Conservation (phyloP, 2,888 invertebrate genomes). For the Diarsia dahlii region DNA sequence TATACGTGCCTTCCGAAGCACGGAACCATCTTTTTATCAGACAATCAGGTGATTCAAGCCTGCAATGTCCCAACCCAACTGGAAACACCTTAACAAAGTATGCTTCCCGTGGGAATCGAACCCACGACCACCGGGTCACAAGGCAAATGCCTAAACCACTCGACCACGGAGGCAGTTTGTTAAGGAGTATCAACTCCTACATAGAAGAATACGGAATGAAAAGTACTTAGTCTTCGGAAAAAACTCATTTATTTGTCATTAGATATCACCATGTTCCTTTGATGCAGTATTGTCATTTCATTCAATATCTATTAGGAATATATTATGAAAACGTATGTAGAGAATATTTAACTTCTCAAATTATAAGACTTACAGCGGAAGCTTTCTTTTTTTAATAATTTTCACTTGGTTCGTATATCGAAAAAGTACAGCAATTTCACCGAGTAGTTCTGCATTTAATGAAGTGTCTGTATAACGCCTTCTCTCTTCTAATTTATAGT, state of each 20-base stretch:
- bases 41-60: too few species aligned
- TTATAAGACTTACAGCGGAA: not conserved
- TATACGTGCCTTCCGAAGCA: too few species aligned
- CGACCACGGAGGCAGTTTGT: too few species aligned
- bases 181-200: too few species aligned
- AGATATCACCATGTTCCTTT: not conserved
- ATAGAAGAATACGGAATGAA: conserved; percentile 24
- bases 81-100: too few species aligned
- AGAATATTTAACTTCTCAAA: not conserved
- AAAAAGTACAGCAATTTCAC: not conserved
- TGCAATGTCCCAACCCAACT: too few species aligned
- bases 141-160: too few species aligned
- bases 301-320: not conserved
- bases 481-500: not conserved
- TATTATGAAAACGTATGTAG: not conserved
- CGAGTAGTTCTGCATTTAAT: not conserved
- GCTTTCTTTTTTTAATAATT: not conserved
- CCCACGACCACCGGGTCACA: too few species aligned
- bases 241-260: conserved; percentile 37
- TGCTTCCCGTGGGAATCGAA: too few species aligned
- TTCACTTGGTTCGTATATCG: not conserved
- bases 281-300: not conserved
- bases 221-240: conserved; percentile 30
- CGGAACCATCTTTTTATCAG: too few species aligned
- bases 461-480: not conserved